Percentiles rank a stretch among this genome's conserved stretches.
phyloP scores from a whole-genome alignment of 2,797 vertebrate genomes.

The Halcyon badia region DNA sequence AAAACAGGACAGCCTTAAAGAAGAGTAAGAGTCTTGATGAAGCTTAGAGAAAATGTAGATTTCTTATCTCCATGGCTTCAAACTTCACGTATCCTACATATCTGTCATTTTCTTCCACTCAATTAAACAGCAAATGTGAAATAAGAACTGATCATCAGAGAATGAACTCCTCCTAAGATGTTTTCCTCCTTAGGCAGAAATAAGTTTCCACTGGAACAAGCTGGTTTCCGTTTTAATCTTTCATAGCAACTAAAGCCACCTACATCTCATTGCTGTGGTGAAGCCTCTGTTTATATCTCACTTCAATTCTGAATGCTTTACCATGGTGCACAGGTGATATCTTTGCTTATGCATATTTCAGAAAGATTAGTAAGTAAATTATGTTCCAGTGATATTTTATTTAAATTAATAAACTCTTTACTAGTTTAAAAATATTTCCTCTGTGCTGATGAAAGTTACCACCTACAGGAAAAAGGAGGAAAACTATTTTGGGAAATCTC shows the following conservation, averaged over 20 bases:
- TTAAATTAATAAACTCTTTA: neutral
- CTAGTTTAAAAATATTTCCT: neutral
- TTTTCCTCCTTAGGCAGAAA: neutral
- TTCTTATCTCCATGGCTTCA: neutral
- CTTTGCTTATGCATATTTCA: neutral
- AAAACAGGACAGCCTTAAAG: neutral
- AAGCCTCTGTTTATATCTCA: neutral
- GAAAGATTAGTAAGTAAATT: neutral
- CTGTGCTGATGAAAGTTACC: neutral
- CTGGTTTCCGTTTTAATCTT: neutral
- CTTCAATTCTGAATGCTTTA: neutral
- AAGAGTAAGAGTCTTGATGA: neutral
- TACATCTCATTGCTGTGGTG: neutral
- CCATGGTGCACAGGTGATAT: neutral
- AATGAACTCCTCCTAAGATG: neutral
- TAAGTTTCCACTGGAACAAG: neutral
- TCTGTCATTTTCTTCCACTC: neutral
- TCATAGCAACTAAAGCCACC: neutral
- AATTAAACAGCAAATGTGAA: neutral
- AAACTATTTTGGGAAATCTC: neutral
- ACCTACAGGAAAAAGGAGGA: neutral
- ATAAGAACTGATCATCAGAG: neutral
- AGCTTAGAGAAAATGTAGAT: neutral
- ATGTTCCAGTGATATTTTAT: neutral
- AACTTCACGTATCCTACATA: neutral